Percentiles rank a stretch among this genome's conserved stretches.
Conservation (phyloP, 1,140 invertebrate genomes). For the Dendroctonus valens region DNA sequence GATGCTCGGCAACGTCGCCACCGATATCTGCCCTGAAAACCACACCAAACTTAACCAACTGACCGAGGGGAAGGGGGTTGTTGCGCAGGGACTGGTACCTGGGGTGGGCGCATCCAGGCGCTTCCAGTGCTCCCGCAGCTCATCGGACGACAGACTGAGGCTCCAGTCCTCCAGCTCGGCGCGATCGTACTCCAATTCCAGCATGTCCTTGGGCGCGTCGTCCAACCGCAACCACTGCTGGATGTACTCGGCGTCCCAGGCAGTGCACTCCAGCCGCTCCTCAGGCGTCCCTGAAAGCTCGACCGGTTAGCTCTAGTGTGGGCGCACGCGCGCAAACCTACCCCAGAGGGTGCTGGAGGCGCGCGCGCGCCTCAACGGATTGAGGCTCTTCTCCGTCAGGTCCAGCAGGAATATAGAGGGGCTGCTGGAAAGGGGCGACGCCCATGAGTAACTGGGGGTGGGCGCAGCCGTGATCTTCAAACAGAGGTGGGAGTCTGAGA, state of each 20-base stretch:
- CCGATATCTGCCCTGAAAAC: constrained; percentile 59
- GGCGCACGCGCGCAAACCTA: constrained; percentile 15
- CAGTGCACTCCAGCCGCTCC: constrained; percentile 59
- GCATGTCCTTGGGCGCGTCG: constrained; percentile 65
- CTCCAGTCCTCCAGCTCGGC: constrained; percentile 79
- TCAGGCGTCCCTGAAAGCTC: constrained; percentile 51
- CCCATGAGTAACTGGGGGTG: constrained; percentile 55
- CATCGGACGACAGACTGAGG: constrained; percentile 68
- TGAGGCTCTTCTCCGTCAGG: constrained; percentile 50
- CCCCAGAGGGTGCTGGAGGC: constrained; percentile 49
- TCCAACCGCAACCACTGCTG: constrained; percentile 73
- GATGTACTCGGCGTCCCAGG: constrained; percentile 71
- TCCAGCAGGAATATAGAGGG: constrained; percentile 60
- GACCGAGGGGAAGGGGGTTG: no score
- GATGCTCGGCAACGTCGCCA: constrained; percentile 67
- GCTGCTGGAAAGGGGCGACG: constrained; percentile 57
- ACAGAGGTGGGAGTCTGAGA: constrained; percentile 70
- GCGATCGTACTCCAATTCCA: constrained; percentile 70
- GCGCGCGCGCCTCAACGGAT: constrained; percentile 51
- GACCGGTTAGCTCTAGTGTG: no score
- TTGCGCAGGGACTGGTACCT: constrained; percentile 39
- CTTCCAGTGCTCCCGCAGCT: constrained; percentile 55
- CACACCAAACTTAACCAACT: no score
- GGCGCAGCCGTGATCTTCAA: constrained; percentile 62
- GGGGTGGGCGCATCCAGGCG: constrained; percentile 36